These are phyloP conservation scores for Drosophila limbata DNA, from an alignment of 2,888 invertebrate genomes.

Conservation along the genomic window DNA sequence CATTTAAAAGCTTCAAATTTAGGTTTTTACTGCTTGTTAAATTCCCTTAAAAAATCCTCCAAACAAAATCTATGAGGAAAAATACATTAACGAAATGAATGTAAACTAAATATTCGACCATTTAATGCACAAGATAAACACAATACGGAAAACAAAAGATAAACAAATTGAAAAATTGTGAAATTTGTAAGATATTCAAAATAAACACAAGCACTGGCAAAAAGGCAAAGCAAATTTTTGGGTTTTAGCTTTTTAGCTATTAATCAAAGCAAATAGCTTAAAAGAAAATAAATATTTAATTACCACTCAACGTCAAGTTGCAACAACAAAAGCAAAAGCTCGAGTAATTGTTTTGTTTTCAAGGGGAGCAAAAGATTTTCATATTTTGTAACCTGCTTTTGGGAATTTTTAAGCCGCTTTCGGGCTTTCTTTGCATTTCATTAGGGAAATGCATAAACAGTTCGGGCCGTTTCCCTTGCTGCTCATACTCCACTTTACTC, in stretches of 20 bases:
- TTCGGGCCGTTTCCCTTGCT: constrained; percentile 1
- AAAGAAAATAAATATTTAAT: constrained; percentile 70
- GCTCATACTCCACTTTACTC: not conserved
- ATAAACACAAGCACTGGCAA: constrained; percentile 30
- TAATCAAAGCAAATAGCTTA: constrained; percentile 71
- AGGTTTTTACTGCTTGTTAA: not conserved
- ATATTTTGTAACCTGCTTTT: constrained; percentile 34
- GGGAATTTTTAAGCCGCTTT: constrained; percentile 34
- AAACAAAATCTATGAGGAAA: constrained; percentile 7
- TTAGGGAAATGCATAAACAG: constrained; percentile 68
- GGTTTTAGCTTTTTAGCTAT: constrained; percentile 53
- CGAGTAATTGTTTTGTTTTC: constrained; percentile 53
- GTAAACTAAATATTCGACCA: constrained; percentile 8
- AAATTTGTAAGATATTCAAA: constrained; percentile 48
- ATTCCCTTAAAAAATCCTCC: constrained; percentile 2
- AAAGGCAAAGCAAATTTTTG: not conserved
- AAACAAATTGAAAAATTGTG: constrained; percentile 39
- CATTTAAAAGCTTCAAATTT: constrained; percentile 2
- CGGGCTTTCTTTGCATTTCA: constrained; percentile 68
- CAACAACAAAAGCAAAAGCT: constrained; percentile 34
- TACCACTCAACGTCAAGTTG: constrained; percentile 58
- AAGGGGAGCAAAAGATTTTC: constrained; percentile 16
- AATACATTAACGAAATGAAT: constrained; percentile 53
- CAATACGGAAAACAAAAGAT: constrained; percentile 23
- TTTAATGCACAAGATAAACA: constrained; percentile 39